Conservation (phyloP, 1,140 invertebrate genomes). For the Neuroterus valhalla region DNA sequence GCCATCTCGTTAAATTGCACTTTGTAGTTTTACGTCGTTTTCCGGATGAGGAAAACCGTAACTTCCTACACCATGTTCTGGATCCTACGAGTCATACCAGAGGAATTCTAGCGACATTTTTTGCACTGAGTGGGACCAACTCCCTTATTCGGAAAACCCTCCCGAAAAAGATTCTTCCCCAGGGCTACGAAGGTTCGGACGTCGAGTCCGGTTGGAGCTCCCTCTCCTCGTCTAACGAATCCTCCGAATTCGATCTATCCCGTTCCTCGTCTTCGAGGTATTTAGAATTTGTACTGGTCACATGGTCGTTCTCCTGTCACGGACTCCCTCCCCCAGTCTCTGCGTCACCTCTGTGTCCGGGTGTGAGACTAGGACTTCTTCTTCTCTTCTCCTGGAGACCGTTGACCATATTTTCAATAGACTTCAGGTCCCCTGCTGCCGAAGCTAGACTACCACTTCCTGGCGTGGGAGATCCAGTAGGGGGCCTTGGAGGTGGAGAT, state of each 20-base stretch:
- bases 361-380: slow-evolving; percentile 63
- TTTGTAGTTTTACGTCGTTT: slow-evolving; percentile 55
- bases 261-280: slow-evolving; percentile 53
- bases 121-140: neutral
- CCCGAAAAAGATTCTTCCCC: slow-evolving; percentile 1
- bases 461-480: slow-evolving; percentile 78
- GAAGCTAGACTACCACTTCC: slow-evolving; percentile 69
- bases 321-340: slow-evolving; percentile 69
- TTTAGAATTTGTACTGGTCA: slow-evolving; percentile 65
- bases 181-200: slow-evolving; percentile 71
- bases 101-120: neutral
- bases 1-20: slow-evolving; percentile 67
- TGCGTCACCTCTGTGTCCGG: slow-evolving; percentile 61
- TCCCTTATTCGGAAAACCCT: neutral
- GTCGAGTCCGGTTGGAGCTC: slow-evolving; percentile 69
- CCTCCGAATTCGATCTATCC: slow-evolving; percentile 42
- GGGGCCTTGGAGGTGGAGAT: slow-evolving; percentile 78
- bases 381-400: slow-evolving; percentile 86
- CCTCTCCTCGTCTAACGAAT: slow-evolving; percentile 56
- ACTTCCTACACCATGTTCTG: neutral
- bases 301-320: slow-evolving; percentile 72
- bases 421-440: slow-evolving; percentile 88
- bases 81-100: neutral
- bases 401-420: slow-evolving; percentile 98
- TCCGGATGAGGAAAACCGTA: neutral